Percentiles rank a stretch among this genome's conserved stretches.
Evolutionary conservation across 1,140 invertebrate genomes (phyloP).

Genomic region (Thaumatotibia leucotreta): DNA sequence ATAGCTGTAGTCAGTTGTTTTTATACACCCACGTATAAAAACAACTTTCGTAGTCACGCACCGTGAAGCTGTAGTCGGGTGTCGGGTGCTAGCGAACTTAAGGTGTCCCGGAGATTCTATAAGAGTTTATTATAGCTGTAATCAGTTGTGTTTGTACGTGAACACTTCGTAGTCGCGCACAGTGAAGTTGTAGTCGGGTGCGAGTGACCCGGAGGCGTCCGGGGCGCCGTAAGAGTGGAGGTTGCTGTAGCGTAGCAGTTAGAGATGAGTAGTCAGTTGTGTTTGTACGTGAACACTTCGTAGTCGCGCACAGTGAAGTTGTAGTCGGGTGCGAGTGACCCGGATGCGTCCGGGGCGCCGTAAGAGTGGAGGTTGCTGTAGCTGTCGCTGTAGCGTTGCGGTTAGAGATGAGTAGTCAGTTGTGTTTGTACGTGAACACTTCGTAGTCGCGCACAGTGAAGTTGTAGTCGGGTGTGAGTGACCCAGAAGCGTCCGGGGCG

Average conservation of each 20-base stretch:
- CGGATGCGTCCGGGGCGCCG: slow-evolving; percentile 80
- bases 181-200: slow-evolving; percentile 93
- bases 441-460: too few species aligned
- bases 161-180: slow-evolving; percentile 92
- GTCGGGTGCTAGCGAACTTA: slow-evolving; percentile 86
- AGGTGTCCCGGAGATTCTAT: slow-evolving; percentile 77
- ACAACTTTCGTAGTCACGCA: slow-evolving; percentile 91
- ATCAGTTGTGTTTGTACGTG: slow-evolving; percentile 34
- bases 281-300: slow-evolving; percentile 80
- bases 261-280: slow-evolving; percentile 76
- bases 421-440: too few species aligned
- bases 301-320: slow-evolving; percentile 93
- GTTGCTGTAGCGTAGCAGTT: too few species aligned
- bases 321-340: slow-evolving; percentile 89
- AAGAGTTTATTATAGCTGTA: slow-evolving; percentile 89
- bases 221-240: too few species aligned
- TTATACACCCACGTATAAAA: too few species aligned
- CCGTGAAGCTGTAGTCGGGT: slow-evolving; percentile 93
- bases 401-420: too few species aligned
- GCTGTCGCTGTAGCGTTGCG: too few species aligned
- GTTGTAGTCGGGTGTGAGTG: too few species aligned
- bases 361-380: slow-evolving; percentile 90
- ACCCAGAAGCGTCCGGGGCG: too few species aligned
- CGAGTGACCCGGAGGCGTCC: slow-evolving; percentile 85
- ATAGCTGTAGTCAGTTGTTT: slow-evolving; percentile 73